Base-by-base conservation (phyloP, 2,888 invertebrate species). In the Oxytorus armatus region DNA sequence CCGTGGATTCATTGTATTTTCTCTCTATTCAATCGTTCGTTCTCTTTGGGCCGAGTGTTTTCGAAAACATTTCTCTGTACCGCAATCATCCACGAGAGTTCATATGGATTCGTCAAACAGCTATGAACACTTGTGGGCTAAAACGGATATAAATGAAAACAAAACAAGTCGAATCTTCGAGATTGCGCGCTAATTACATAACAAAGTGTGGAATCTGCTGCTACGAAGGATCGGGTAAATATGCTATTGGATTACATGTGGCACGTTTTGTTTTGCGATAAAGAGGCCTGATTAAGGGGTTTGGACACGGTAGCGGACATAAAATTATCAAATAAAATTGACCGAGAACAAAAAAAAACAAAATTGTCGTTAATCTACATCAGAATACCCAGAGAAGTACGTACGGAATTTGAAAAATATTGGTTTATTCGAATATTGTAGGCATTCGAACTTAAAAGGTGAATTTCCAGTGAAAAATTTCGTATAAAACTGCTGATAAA, bases 1-100 rank as follows among this genome's bases (percentile, higher is more conserved):
- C 21, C 25, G 18, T 21, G 39, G 16, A 11, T 16, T 53, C 36
- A 39, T 53, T n/a, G 36, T 14, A 47, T 49, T 66, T 66, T 65
- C 55, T 23, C 16, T 39, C 44, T 21, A 39, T 51, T 59, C 51
- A 25, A 57, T 18, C 33, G 25, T 69, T 68, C n/a, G n/a, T 59
- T 44, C 55, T 44, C 63, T 59, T 14, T 18, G 14, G n/a, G 23
- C 14, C 59, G 18, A 51, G 68, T 21, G 21, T 51, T 53, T 59
- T 51, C 39, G 55, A 57, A 68, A 59, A 59, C 25, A 68, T 49
- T 51, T 42, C 3, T 44, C 2, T 63, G 14, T 44, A 8, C 8
- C 51, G 16, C 21, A 5, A 66, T 51, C 53, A 42, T 68, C 16
- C 10, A 49, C 29, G n/a, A 25, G 10, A 29, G 33, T 57, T 57